These are phyloP conservation scores for Prunella himalayana DNA, from an alignment of 2,113 vertebrate genomes.

Conservation along the genomic window DNA sequence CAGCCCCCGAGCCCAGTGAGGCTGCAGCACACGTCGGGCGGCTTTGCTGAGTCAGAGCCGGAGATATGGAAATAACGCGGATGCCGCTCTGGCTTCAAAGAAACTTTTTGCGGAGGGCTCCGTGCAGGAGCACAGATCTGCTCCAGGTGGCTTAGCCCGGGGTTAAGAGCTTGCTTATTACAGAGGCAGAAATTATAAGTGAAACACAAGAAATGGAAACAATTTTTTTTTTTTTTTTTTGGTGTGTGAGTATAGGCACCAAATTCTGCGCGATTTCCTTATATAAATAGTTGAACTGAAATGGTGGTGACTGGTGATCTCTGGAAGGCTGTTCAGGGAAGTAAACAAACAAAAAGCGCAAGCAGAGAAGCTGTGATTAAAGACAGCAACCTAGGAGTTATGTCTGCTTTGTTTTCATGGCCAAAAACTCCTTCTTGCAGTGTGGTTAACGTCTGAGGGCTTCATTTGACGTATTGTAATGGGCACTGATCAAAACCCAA, in stretches of 20 bases:
- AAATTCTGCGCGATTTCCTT: neutral
- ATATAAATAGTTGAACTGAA: neutral
- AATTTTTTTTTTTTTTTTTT: neutral
- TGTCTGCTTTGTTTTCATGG: constrained; percentile 45
- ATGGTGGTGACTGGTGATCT: constrained; percentile 28
- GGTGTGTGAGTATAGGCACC: neutral
- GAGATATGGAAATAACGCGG: neutral
- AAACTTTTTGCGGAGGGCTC: neutral
- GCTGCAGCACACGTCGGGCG: neutral
- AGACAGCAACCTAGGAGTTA: constrained; percentile 56
- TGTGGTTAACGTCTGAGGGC: constrained; percentile 49
- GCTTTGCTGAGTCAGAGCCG: constrained; percentile 18
- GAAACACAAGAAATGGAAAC: neutral
- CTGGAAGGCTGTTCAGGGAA: constrained; percentile 12
- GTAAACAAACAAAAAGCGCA: constrained; percentile 27
- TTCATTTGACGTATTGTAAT: constrained; percentile 40
- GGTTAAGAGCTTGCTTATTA: neutral
- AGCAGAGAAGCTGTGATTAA: constrained; percentile 51
- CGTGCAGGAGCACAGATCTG: neutral
- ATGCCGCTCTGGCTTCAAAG: neutral
- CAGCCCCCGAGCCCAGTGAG: neutral
- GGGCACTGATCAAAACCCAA: constrained; percentile 28
- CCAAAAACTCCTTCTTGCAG: constrained; percentile 40
- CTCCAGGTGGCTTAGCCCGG: neutral
- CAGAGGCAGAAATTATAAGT: neutral